Percentiles rank a stretch among this genome's conserved stretches.
phyloP scores from a whole-genome alignment of 1,140 invertebrate species.

The Batillaria attramentaria region DNA sequence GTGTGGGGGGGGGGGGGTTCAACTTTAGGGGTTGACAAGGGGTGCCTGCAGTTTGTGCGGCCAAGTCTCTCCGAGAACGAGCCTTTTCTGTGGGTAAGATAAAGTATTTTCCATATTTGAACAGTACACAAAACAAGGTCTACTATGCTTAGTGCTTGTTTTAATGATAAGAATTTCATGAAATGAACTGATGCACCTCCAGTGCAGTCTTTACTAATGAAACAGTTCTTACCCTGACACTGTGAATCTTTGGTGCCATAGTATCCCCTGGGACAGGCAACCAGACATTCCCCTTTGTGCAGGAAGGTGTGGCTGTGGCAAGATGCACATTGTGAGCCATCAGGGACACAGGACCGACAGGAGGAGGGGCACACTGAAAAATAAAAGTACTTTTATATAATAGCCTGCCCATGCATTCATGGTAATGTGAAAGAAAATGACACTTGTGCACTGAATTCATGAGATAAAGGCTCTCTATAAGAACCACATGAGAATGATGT shows the following conservation, averaged over 20 bases:
- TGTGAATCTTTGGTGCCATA: slow-evolving; percentile 25
- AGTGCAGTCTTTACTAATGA: background rate
- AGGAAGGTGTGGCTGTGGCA: slow-evolving; percentile 39
- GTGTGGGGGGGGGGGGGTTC: too few species aligned
- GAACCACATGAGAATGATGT: too few species aligned
- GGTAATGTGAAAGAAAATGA: background rate
- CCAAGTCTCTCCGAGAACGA: too few species aligned
- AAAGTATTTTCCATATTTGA: too few species aligned
- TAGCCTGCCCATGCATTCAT: background rate
- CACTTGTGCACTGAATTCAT: too few species aligned
- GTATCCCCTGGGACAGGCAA: slow-evolving; percentile 42
- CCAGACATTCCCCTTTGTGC: slow-evolving; percentile 48
- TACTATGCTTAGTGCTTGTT: too few species aligned
- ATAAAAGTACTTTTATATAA: slow-evolving; percentile 1
- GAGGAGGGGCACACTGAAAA: slow-evolving; percentile 37
- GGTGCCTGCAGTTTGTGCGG: too few species aligned
- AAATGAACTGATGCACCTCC: background rate
- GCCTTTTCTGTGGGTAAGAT: too few species aligned
- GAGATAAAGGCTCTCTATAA: too few species aligned
- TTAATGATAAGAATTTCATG: background rate
- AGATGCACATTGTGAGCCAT: slow-evolving; percentile 42
- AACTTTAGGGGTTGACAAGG: too few species aligned
- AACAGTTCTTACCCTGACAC: slow-evolving; percentile 34
- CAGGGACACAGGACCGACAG: slow-evolving; percentile 35
- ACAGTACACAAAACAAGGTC: too few species aligned